Evolutionary conservation across 2,888 invertebrate species (phyloP), one percentile per base, ranked within the genome.

Genomic region (Ophion ellenae): DNA sequence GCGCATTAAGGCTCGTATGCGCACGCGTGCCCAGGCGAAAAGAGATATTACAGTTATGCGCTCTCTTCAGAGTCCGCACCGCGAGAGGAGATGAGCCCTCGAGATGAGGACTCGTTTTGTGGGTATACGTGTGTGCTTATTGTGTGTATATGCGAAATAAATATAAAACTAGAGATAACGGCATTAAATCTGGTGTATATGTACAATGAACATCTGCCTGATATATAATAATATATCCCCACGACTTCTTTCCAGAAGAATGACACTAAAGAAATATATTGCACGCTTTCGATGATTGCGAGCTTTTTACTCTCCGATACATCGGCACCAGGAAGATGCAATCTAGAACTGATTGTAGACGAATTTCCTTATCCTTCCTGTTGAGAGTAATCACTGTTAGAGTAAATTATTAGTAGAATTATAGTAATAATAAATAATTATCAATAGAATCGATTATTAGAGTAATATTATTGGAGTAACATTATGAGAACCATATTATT

Each of bases 21-120:
- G 78, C 86, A 87, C 88, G 86, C 87, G 87, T 85, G 76, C 84
- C 70, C 88, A 47, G 80, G 73, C 77, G 88, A 89, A 89, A 88
- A 90, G 90, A 86, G 75, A 88, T 92, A 81, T 81, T 81, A 93
- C 93, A 93, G 93, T 92, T 92, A 93, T 90, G 88, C 90, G 89
- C 89, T 90, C 89, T 80, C 67, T 61, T 36, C 63, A 67, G 71
- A 76, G 83, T 85, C 78, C 69, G 47, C 47, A 32, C 78, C 71
- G 47, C 47, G 28, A 53, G 32, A 32, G 69, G 83, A 84, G 88
- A 90, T 90, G 89, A 88, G 86, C 71, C 87, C 83, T 87, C 86
- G 70, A 84, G 84, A 88, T 84, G 90, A 90, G 89, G 89, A 89
- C 91, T 90, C 90, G 91, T 91, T 93, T 92, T 90, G 90, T 91